Conservation (phyloP, 2,888 invertebrate species). For the Pemphredon lugubris region DNA sequence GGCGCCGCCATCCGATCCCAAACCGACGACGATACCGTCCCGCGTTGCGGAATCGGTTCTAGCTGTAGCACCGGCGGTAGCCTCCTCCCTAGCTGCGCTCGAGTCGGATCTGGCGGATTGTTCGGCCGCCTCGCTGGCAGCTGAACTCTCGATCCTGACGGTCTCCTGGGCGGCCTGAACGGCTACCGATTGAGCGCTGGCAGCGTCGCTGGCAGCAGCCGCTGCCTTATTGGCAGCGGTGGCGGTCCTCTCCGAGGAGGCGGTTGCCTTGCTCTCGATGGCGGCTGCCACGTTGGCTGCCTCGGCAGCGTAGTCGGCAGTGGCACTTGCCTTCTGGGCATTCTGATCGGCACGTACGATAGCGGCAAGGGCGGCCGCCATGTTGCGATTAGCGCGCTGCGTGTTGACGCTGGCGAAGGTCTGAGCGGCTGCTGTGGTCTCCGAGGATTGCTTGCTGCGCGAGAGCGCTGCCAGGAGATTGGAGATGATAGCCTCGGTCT, state of each 20-base stretch:
- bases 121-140: not conserved
- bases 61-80: constrained; percentile 23
- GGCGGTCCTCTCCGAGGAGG: not conserved
- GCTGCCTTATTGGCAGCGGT: not conserved
- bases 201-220: constrained; percentile 8
- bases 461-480: not conserved
- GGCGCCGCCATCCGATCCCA: constrained; percentile 21
- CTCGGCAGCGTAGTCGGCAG: not conserved
- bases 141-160: not conserved
- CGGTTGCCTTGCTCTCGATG: constrained; percentile 4
- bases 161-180: constrained; percentile 9
- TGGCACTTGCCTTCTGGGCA: not conserved
- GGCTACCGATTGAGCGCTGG: no score
- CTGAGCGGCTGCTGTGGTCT: constrained; percentile 10
- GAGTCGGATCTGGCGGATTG: constrained; percentile 10
- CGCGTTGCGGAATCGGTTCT: constrained; percentile 13
- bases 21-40: constrained; percentile 34
- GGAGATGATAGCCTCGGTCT: constrained; percentile 3
- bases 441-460: not conserved
- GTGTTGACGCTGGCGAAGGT: constrained; percentile 4
- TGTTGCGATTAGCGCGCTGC: constrained; percentile 10
- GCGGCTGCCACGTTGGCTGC: not conserved
- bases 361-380: constrained; percentile 17
- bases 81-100: constrained; percentile 8
- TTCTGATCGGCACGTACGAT: not conserved